A percentile compares a stretch with the other conserved stretches of the same genome.
Evolutionary conservation across 2,888 invertebrate genomes (phyloP).

Genomic region (Anticlea derivata): DNA sequence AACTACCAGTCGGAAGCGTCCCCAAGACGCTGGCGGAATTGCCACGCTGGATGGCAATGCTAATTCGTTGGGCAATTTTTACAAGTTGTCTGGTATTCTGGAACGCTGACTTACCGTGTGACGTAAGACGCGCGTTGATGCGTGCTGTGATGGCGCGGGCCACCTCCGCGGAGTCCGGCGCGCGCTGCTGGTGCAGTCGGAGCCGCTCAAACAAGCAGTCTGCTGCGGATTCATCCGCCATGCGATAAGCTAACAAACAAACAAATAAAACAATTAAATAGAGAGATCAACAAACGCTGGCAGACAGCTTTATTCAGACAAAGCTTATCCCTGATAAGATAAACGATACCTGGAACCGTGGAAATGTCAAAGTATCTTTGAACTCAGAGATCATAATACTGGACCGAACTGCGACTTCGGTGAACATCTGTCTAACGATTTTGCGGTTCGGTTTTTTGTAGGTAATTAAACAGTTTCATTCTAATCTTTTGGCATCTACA

Average conservation of each 20-base stretch:
- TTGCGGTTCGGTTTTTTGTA: not conserved
- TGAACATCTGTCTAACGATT: too few species aligned
- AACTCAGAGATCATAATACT: not conserved
- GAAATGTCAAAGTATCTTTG: not conserved
- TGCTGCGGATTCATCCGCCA: conserved; percentile 74
- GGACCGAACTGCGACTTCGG: not conserved
- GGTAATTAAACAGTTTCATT: conserved; percentile 6
- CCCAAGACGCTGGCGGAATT: too few species aligned
- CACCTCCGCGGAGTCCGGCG: conserved; percentile 71
- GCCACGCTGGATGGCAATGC: too few species aligned
- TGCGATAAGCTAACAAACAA: conserved; percentile 61
- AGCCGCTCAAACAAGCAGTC: conserved; percentile 78
- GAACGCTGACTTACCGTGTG: conserved; percentile 76
- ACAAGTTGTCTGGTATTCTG: too few species aligned
- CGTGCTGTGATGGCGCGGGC: conserved; percentile 73
- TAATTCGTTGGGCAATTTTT: too few species aligned
- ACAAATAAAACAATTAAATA: not conserved
- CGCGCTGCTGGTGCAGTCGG: conserved; percentile 69
- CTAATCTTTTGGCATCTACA: conserved; percentile 21
- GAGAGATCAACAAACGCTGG: not conserved
- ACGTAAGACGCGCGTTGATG: conserved; percentile 71
- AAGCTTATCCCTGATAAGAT: too few species aligned
- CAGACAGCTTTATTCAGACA: too few species aligned
- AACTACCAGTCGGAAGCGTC: too few species aligned
- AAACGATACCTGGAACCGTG: too few species aligned